These are phyloP conservation scores for Trachops cirrhosus DNA, from an alignment of 2,797 vertebrate genomes.

Conservation along the genomic window DNA sequence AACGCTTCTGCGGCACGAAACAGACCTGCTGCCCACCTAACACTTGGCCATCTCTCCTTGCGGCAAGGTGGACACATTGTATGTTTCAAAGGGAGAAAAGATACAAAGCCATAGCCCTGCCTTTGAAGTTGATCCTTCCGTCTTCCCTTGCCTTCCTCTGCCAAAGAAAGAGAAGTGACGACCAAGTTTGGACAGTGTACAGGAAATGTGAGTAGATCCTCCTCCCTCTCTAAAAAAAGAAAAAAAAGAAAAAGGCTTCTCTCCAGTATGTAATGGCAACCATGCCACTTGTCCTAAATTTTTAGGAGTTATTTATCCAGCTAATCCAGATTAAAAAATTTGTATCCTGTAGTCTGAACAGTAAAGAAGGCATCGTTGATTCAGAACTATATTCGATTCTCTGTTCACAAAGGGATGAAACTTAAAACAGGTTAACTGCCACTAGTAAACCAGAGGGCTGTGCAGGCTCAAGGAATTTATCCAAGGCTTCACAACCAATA, in stretches of 20 bases:
- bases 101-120: neutral
- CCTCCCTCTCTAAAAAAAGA: rapidly evolving
- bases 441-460: neutral
- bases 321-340: neutral
- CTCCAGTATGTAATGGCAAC: neutral
- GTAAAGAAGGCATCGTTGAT: neutral
- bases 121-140: neutral
- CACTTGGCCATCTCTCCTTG: neutral
- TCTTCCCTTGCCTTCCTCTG: neutral
- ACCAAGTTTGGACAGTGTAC: neutral
- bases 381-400: neutral
- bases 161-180: neutral
- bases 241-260: neutral
- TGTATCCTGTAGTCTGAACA: neutral
- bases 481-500: neutral
- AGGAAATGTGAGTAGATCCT: neutral
- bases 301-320: neutral
- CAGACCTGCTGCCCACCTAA: neutral
- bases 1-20: neutral
- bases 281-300: neutral
- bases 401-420: neutral
- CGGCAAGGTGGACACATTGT: neutral
- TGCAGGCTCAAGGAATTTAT: neutral
- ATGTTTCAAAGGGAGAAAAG: neutral
- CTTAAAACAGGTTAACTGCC: neutral